Evolutionary conservation across 2,888 invertebrate species (phyloP), one percentile per base, ranked within the genome.

Genomic region (Shargacucullia verbasci): DNA sequence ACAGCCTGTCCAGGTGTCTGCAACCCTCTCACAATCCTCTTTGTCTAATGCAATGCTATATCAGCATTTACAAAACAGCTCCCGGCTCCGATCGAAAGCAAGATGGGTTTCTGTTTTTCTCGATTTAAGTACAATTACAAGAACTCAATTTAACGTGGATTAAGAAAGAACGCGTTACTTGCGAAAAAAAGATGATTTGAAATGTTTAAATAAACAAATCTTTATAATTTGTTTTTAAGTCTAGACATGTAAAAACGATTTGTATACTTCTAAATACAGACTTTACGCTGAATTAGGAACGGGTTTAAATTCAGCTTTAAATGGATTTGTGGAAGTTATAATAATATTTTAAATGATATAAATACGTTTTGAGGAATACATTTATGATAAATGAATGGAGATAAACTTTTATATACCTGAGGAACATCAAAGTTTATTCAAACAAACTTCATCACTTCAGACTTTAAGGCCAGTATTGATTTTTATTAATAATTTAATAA

Each of bases 91-190:
- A 72, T 76, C 68, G 70, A 73, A 71, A 78, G 70, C 79, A 55
- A 50, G 61, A 64, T 58, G 47, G 46, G 44, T 43, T 57, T 63
- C 31, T 52, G 41, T 55, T 56, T 62, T 79, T 77, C 59, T 67
- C 56, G 41, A 71, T 64, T 57, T 68, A 69, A 76, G 64, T 73
- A 66, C 65, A 56, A 62, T 78, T 73, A 73, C 76, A 76, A 76
- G 71, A 78, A 79, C 79, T 81, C 82, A 81, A 82, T 85, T 80
- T 78, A 78, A 76, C 64, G 71, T 56, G 77, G 76, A 82, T 81
- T 83, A 81, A 78, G 69, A 70, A 61, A 75, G 66, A 75, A 76
- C 59, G 68, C 47, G 1, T 27, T 44, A 7, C 6, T 20, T 37
- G 29, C 54, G 35, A 46, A 54, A 55, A 58, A n/a, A 49, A 58